Base-by-base conservation (phyloP, 2,113 vertebrate species). In the Petaurus breviceps region DNA sequence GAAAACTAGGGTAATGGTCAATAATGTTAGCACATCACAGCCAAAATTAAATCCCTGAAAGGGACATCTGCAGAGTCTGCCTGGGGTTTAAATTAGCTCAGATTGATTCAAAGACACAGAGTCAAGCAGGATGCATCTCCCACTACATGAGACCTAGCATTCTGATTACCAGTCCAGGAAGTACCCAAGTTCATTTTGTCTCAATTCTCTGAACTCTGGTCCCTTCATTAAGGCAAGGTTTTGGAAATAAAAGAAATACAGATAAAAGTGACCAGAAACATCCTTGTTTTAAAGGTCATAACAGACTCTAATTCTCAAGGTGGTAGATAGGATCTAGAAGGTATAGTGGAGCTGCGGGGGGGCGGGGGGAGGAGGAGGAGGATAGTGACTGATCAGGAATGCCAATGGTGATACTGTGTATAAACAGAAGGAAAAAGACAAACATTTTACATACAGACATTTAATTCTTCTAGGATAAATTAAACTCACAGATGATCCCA, bases 161-260 rank as follows among this genome's bases (percentile, higher is more conserved):
- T 61, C 50, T 94, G 96, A 95, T 94, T 31, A 91, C 25, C 92
- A 94, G 37, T 68, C 89, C 49, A 91, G 92, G 90, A 57, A 47
- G 61, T 23, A 54, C 12, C 23, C 92, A 68, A 53, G 91, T 95
- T 96, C 94, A 92, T 95, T 92, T 93, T 97, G 97, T 95, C 92
- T 95, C 51, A 47, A 28, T 97, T 97, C 97, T 97, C 89, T 93
- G 97, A 97, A 97, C 94, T 84, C 90, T 8, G 90, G 43, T 68
- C 57, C 54, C 54, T 89, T 96, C 90, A 54, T 95, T 94, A 95
- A 93, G 90, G 10, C 95, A 55, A 93, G 50, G 31, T 84, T 97
- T 53, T 52, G 92, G 89, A 95, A 97, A 92, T 25, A 90, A 96
- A 90, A 90, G 24, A 91, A 77, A 94, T 91, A 68, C 77, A 91